Conservation (phyloP, 2,113 vertebrate genomes). For the Dasyprocta punctata region DNA sequence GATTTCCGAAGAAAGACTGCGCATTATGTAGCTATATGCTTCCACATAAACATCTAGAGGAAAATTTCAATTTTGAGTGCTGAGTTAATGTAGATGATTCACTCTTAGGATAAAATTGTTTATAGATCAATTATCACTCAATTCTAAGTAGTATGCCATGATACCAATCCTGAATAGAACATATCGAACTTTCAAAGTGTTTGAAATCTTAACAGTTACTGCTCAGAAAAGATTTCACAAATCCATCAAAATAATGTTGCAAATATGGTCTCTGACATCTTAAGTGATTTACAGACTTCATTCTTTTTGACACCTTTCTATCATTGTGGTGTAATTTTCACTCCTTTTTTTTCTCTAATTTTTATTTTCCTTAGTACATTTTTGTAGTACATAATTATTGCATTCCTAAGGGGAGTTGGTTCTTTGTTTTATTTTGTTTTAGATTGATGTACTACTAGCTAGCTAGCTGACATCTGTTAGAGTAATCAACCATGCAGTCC, state of each 20-base stretch:
- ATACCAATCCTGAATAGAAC: constrained; percentile 54
- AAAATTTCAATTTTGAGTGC: constrained; percentile 19
- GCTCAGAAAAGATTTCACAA: constrained; percentile 15
- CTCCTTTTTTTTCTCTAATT: background rate
- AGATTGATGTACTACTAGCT: background rate
- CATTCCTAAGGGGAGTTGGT: background rate
- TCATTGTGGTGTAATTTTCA: background rate
- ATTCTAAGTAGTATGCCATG: background rate
- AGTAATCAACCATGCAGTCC: background rate
- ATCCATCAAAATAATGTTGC: background rate
- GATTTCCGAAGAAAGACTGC: background rate
- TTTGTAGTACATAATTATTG: background rate
- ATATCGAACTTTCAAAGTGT: constrained; percentile 65
- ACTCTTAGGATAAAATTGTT: constrained; percentile 71
- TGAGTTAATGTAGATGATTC: constrained; percentile 71
- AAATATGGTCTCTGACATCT: background rate
- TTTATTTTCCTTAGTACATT: background rate
- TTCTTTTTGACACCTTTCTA: background rate
- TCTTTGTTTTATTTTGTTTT: background rate
- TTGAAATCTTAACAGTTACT: constrained; percentile 30
- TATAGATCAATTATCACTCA: constrained; percentile 62
- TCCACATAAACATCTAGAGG: constrained; percentile 39
- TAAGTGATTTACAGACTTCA: background rate
- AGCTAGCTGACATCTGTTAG: background rate
- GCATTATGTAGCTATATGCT: background rate